Base-by-base conservation (phyloP, 2,113 vertebrate genomes). In the Sander lucioperca region DNA sequence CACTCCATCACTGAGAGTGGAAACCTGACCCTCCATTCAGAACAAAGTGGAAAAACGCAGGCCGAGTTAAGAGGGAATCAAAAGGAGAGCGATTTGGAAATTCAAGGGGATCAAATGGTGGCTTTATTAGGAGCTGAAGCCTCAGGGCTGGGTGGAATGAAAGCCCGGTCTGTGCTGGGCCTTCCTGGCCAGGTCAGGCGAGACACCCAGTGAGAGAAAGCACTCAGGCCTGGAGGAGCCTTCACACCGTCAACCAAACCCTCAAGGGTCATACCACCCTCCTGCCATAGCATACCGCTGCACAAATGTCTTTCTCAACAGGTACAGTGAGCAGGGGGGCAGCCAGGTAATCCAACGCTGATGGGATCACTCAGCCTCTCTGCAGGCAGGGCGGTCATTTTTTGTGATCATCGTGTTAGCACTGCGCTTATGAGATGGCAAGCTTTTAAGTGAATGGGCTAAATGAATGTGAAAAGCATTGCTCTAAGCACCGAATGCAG, bases 61-160 rank as follows among this genome's bases (percentile, higher is more conserved):
- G 94, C 90, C 86, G 84, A 96, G 96, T 96, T 95, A 95, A 96
- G 94, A 96, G 93, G 94, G 96, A 97, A 97, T 97, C 92, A 96
- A 97, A 97, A 95, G 88, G 83, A 95, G 94, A 96, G 96, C 95
- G 92, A 96, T 97, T 97, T 95, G 93, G 96, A 96, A 94, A 96
- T 96, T 97, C 96, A 97, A 97, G 95, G 95, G 96, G 97, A 99
- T 99, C 96, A 97, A 96, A 97, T 98, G 97, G 95, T 97, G 92
- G 96, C 95, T 97, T 98, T 97, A 97, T 97, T 97, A 97, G 95
- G 96, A 95, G 96, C 95, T 96, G 94, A 94, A 97, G 96, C 95
- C 93, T 54, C 95, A 93, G 95, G 96, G 94, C 96, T 94, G 94
- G 93, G 91, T 90, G 92, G 93, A 95, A 97, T 97, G 97, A 99